These are phyloP conservation scores for Xestia c-nigrum DNA, from an alignment of 2,888 invertebrate species.

Conservation along the genomic window DNA sequence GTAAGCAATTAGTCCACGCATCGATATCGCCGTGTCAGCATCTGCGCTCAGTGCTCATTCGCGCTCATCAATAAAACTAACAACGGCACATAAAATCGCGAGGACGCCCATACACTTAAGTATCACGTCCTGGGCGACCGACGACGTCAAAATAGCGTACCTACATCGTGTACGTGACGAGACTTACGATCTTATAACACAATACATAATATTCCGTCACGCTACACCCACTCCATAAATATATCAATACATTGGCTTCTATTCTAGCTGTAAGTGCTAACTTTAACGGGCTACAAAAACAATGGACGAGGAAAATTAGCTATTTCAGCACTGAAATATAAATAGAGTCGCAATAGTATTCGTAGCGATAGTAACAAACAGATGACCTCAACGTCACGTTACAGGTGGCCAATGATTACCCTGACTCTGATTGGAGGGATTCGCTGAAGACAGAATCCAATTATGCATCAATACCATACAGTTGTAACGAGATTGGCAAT, in stretches of 20 bases:
- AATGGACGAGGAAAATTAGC: conserved; percentile 58
- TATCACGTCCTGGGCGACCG: conserved; percentile 64
- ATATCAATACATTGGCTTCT: conserved; percentile 57
- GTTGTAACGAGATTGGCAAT: conserved; percentile 20
- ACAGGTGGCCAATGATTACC: conserved; percentile 43
- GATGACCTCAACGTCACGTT: conserved; percentile 34
- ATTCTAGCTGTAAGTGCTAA: conserved; percentile 52
- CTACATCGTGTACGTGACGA: conserved; percentile 68
- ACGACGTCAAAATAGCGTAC: conserved; percentile 67
- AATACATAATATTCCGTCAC: conserved; percentile 73
- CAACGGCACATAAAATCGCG: conserved; percentile 63
- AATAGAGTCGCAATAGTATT: conserved; percentile 29
- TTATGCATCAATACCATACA: conserved; percentile 27
- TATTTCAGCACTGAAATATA: conserved; percentile 53
- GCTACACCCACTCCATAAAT: conserved; percentile 58
- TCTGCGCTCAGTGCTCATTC: conserved; percentile 70
- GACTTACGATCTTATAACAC: conserved; percentile 72
- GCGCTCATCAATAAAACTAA: conserved; percentile 72
- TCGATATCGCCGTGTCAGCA: conserved; percentile 82
- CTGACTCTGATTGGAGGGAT: conserved; percentile 44
- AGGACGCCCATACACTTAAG: conserved; percentile 54
- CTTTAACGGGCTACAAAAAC: conserved; percentile 62
- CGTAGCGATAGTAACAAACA: conserved; percentile 20
- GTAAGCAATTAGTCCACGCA: conserved; percentile 87
- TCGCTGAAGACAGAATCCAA: conserved; percentile 57